Evolutionary conservation across 2,888 invertebrate species (phyloP).

Genomic region (Lasioglossum zephyrum): DNA sequence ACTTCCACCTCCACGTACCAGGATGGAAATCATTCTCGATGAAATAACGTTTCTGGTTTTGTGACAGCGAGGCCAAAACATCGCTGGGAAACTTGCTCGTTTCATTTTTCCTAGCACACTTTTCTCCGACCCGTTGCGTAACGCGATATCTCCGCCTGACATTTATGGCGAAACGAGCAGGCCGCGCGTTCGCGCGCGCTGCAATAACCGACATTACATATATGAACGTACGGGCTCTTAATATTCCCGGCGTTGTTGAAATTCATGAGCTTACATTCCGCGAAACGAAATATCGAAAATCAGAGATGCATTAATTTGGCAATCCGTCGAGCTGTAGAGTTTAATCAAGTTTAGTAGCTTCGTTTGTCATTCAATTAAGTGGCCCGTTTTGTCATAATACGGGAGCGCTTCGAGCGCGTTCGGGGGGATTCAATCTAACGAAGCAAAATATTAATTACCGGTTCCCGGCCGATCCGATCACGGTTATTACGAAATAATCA

Average conservation of each 20-base stretch:
- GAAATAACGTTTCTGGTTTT: background rate
- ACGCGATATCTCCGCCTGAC: background rate
- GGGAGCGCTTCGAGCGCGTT: background rate
- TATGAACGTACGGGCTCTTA: background rate
- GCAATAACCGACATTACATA: background rate
- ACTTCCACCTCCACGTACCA: background rate
- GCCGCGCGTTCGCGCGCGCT: background rate
- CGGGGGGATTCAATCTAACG: background rate
- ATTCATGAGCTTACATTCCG: conserved; percentile 9
- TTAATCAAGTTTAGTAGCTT: conserved; percentile 1
- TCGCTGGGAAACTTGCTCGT: background rate
- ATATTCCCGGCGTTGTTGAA: background rate
- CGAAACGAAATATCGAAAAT: background rate
- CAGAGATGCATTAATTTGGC: background rate
- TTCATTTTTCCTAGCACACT: background rate
- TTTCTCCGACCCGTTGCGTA: background rate
- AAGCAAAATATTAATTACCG: background rate
- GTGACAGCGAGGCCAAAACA: background rate
- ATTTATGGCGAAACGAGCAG: background rate
- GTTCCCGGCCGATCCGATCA: background rate
- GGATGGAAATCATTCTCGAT: background rate
- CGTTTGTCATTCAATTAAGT: background rate
- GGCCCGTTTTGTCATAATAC: background rate
- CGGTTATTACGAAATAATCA: background rate
- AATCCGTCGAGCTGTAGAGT: background rate